Conservation (phyloP, 2,797 vertebrate genomes). For the Hippopotamyrus pictus region DNA sequence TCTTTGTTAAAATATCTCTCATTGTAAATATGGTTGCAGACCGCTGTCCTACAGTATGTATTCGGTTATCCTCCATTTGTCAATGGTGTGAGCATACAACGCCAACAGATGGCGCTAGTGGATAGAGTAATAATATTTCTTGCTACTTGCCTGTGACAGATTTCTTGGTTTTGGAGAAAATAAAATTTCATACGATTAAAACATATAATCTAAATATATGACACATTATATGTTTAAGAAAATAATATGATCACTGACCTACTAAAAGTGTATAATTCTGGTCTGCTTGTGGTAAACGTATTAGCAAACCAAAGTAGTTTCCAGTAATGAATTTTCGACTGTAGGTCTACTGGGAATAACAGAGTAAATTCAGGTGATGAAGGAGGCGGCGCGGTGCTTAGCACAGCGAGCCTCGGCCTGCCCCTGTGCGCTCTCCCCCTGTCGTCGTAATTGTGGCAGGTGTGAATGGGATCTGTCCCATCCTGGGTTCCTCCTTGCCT, state of each 20-base stretch:
- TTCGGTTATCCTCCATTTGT: not conserved
- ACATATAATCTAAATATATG: not conserved
- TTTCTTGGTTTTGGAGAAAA: not conserved
- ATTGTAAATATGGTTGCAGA: not conserved
- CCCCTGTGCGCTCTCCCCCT: not conserved
- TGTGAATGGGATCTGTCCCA: not conserved
- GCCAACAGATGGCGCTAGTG: conserved; percentile 12
- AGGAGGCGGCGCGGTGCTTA: not conserved
- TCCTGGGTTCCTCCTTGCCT: not conserved
- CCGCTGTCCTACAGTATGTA: not conserved
- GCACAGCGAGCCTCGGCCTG: not conserved
- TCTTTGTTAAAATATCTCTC: not conserved
- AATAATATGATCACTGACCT: not conserved
- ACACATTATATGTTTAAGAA: not conserved
- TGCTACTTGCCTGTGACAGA: not conserved
- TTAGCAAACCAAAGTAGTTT: not conserved
- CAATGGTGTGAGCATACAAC: not conserved
- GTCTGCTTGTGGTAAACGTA: not conserved
- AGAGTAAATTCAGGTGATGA: not conserved
- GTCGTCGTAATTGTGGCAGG: not conserved
- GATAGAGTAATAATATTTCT: not conserved
- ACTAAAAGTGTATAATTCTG: not conserved
- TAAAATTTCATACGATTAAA: not conserved
- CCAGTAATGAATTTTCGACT: not conserved
- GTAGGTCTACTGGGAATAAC: not conserved